These are phyloP conservation scores for Hippocampus comes DNA, from an alignment of 2,113 vertebrate species.

Conservation along the genomic window DNA sequence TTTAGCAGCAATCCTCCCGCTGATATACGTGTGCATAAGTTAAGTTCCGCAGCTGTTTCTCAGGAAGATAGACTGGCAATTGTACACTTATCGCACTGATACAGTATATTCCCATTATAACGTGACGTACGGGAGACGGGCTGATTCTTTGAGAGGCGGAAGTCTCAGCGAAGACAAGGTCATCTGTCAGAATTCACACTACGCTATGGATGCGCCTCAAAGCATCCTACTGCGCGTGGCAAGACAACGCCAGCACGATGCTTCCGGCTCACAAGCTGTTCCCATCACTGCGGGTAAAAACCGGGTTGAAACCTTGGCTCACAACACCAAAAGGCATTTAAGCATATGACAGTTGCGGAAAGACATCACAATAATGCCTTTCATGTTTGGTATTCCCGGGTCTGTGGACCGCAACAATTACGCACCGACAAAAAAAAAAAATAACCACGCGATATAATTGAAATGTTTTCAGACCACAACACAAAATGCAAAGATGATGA, in stretches of 20 bases:
- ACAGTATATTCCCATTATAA: conserved; percentile 26
- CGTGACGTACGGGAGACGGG: conserved; percentile 34
- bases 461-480: conserved; percentile 2
- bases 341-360: not conserved
- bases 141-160: conserved; percentile 16
- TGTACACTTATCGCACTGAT: conserved; percentile 48
- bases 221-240: conserved; percentile 9
- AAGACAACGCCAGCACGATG: not conserved
- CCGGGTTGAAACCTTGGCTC: not conserved
- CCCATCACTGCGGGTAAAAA: not conserved
- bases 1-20: conserved; percentile 37
- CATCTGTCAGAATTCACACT: conserved; percentile 43
- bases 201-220: conserved; percentile 4
- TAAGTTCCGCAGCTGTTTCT: conserved; percentile 52
- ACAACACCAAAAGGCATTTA: not conserved
- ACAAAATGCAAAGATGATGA: conserved; percentile 8
- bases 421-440: not conserved
- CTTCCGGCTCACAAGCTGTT: conserved; percentile 5
- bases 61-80: conserved; percentile 41
- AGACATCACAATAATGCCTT: conserved; percentile 8
- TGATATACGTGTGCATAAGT: conserved; percentile 29
- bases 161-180: conserved; percentile 23
- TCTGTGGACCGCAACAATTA: conserved; percentile 6
- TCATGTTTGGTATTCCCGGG: not conserved
- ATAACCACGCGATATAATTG: not conserved